phyloP scores from a whole-genome alignment of 2,888 invertebrate genomes.

The Podabrus alpinus region DNA sequence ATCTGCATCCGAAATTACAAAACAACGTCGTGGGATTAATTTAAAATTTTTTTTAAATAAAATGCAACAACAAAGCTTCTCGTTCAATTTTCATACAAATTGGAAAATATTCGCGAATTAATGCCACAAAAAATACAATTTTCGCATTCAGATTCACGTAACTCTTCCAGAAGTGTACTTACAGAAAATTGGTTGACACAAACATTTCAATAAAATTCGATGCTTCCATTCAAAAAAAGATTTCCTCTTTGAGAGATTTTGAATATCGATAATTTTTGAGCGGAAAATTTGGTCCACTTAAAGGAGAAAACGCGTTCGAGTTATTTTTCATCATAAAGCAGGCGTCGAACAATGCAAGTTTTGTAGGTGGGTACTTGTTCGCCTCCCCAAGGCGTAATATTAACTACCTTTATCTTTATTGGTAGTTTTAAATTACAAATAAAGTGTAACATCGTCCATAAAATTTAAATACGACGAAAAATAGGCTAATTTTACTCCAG shows the following conservation, averaged over 20 bases:
- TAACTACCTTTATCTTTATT: not conserved
- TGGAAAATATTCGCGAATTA: not conserved
- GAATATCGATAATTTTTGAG: not conserved
- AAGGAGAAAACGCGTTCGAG: conserved; percentile 5
- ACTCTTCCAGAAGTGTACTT: not conserved
- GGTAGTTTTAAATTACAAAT: not conserved
- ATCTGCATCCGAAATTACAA: not conserved
- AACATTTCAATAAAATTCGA: not conserved
- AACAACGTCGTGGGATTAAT: not conserved
- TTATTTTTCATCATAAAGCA: conserved; percentile 9
- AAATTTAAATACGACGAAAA: not conserved
- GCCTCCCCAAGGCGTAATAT: not conserved
- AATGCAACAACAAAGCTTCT: not conserved
- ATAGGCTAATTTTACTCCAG: not conserved
- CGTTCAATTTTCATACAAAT: not conserved
- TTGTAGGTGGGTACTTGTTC: not conserved
- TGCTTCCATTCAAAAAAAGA: not conserved
- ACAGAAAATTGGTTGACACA: not conserved
- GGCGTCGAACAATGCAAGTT: conserved; percentile 10
- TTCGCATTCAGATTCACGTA: not conserved
- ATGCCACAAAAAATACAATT: not conserved
- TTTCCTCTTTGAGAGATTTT: not conserved
- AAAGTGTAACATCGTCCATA: not conserved
- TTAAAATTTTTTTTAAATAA: not conserved
- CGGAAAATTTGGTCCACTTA: not conserved